Evolutionary conservation across 1,140 invertebrate genomes (phyloP).

Genomic region (Drosophila insularis): DNA sequence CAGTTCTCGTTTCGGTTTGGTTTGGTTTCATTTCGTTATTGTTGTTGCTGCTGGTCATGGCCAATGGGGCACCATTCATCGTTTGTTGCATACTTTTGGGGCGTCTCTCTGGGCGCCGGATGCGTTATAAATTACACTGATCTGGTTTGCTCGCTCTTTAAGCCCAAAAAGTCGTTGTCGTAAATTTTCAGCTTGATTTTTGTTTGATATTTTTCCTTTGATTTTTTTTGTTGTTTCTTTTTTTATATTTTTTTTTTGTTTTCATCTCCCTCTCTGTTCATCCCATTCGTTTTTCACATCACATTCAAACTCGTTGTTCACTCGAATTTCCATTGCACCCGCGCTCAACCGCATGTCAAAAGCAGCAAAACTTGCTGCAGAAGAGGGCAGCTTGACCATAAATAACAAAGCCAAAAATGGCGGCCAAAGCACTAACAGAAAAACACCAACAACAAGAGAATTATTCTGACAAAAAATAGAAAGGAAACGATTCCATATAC

Average conservation of each 20-base stretch:
- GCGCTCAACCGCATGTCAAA: constrained; percentile 67
- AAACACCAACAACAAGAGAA: constrained; percentile 30
- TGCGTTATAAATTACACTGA: constrained; percentile 65
- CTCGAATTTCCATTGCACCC: constrained; percentile 19
- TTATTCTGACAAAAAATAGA: constrained; percentile 31
- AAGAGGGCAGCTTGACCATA: constrained; percentile 63
- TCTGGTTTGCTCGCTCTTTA: constrained; percentile 49
- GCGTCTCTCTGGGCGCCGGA: constrained; percentile 26
- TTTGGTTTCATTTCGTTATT: not conserved
- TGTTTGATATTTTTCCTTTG: constrained; percentile 44
- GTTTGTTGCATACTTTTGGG: constrained; percentile 40
- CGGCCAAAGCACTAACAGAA: constrained; percentile 64
- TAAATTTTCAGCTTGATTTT: constrained; percentile 64
- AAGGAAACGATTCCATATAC: constrained; percentile 51
- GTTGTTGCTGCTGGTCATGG: constrained; percentile 7
- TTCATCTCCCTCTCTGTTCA: not conserved
- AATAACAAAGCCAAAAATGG: constrained; percentile 78
- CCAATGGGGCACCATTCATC: constrained; percentile 43
- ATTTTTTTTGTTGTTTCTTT: constrained; percentile 16
- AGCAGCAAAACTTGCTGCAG: not conserved
- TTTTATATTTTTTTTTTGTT: constrained; percentile 1
- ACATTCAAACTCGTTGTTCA: not conserved
- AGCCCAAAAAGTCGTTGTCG: constrained; percentile 32
- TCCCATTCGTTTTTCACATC: not conserved
- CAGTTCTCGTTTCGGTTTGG: not conserved